Conservation (phyloP, 2,888 invertebrate genomes). For the Scaptomyza caliginosa region DNA sequence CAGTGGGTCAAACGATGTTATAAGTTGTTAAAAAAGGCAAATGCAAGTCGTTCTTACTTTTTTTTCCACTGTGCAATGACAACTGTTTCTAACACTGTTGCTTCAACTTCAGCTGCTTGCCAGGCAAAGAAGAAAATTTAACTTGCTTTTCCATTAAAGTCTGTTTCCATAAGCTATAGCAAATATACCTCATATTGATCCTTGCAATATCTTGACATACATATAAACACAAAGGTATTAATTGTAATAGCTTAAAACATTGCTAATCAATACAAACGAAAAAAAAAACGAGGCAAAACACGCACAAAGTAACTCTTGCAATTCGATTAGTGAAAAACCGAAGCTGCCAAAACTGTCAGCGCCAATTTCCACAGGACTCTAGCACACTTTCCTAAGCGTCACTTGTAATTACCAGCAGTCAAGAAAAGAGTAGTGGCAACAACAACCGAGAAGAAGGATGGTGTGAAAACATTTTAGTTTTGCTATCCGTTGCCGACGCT, state of each 20-base stretch:
- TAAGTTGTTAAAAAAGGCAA: not conserved
- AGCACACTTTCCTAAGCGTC: slow-evolving; percentile 32
- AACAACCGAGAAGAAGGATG: not conserved
- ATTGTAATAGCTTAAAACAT: slow-evolving; percentile 33
- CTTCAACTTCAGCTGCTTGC: slow-evolving; percentile 6
- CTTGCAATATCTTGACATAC: slow-evolving; percentile 1
- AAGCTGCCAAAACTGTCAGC: slow-evolving; percentile 61
- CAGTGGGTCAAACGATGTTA: slow-evolving; percentile 27
- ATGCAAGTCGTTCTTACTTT: too few species aligned
- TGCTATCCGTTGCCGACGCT: slow-evolving; percentile 12
- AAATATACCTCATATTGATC: not conserved
- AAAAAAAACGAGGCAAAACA: slow-evolving; percentile 28
- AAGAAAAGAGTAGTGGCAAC: not conserved
- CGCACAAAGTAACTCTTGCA: slow-evolving; percentile 57
- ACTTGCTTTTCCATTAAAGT: slow-evolving; percentile 47
- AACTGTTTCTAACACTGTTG: slow-evolving; percentile 6
- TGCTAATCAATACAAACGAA: slow-evolving; percentile 47
- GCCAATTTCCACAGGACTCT: slow-evolving; percentile 44
- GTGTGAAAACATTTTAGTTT: slow-evolving; percentile 21
- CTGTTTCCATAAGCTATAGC: slow-evolving; percentile 19
- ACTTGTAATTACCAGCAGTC: slow-evolving; percentile 39
- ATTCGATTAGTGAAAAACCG: slow-evolving; percentile 65
- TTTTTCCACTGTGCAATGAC: slow-evolving; percentile 4
- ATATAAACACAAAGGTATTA: not conserved
- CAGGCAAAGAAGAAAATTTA: slow-evolving; percentile 19